These are phyloP conservation scores for Hypomecis punctinalis DNA, from an alignment of 2,888 invertebrate species.

Conservation along the genomic window DNA sequence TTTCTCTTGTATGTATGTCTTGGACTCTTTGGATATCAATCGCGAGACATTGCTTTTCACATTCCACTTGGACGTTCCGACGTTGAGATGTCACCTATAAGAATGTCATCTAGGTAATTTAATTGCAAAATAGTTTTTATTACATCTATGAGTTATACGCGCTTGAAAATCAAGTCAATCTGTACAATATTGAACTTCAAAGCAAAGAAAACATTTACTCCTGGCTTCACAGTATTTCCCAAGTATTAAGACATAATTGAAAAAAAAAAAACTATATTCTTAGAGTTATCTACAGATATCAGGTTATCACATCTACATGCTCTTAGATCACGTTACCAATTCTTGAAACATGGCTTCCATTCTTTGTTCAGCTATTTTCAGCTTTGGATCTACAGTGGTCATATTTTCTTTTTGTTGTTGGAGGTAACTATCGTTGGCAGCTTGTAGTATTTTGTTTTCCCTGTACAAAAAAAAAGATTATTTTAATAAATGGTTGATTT, in stretches of 20 bases:
- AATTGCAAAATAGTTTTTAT: not conserved
- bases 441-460: constrained; percentile 82
- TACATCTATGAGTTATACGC: too few species aligned
- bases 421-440: constrained; percentile 73
- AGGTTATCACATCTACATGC: not conserved
- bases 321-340: constrained; percentile 73
- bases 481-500: not conserved
- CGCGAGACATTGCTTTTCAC: constrained; percentile 85
- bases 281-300: not conserved
- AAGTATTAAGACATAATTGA: too few species aligned
- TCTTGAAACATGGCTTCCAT: constrained; percentile 86
- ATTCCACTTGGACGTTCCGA: constrained; percentile 82
- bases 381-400: constrained; percentile 65
- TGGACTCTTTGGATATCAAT: constrained; percentile 85
- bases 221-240: too few species aligned
- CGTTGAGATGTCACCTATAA: constrained; percentile 83
- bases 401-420: constrained; percentile 66
- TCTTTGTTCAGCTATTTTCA: constrained; percentile 82
- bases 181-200: too few species aligned
- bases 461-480: constrained; percentile 58
- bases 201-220: too few species aligned
- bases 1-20: constrained; percentile 82
- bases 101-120: constrained; percentile 15
- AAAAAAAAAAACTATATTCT: too few species aligned
- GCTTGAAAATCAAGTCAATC: too few species aligned